Percentiles rank a stretch among this genome's conserved stretches.
These are phyloP conservation scores for Tribolium castaneum DNA, from an alignment of 1,140 invertebrate species.

Conservation along the genomic window DNA sequence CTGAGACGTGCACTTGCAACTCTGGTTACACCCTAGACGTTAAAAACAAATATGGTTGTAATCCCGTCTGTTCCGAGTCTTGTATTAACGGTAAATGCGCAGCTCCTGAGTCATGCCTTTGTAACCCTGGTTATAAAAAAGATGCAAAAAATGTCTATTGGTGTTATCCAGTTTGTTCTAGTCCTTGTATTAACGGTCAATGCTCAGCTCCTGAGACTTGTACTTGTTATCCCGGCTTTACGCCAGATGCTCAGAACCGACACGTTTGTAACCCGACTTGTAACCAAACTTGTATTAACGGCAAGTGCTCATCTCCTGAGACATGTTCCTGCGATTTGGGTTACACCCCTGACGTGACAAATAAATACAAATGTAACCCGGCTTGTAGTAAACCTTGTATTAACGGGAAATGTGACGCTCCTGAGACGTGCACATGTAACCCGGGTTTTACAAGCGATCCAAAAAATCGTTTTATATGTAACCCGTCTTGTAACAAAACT, in stretches of 20 bases:
- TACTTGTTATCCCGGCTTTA: constrained; percentile 55
- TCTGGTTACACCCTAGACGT: constrained; percentile 49
- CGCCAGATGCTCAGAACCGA: background rate
- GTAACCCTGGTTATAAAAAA: constrained; percentile 56
- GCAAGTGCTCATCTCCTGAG: constrained; percentile 63
- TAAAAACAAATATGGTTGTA: constrained; percentile 59
- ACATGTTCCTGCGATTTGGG: constrained; percentile 16
- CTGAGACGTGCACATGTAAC: constrained; percentile 53
- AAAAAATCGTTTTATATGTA: background rate
- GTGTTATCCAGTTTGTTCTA: background rate
- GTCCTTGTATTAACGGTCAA: constrained; percentile 62
- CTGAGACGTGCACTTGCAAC: constrained; percentile 67
- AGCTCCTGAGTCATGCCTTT: constrained; percentile 56
- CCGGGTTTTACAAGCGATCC: background rate
- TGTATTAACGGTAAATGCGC: constrained; percentile 58
- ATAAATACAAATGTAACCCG: background rate
- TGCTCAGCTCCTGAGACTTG: constrained; percentile 58
- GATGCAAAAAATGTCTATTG: background rate
- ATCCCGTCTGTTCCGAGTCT: constrained; percentile 60
- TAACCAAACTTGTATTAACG: constrained; percentile 60
- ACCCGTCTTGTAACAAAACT: background rate
- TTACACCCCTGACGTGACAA: background rate
- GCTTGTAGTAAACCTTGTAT: constrained; percentile 52
- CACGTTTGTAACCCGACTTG: background rate
- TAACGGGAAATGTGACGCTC: background rate